Evolutionary conservation across 1,140 invertebrate genomes (phyloP).

Genomic region (Drosophila ambigua): DNA sequence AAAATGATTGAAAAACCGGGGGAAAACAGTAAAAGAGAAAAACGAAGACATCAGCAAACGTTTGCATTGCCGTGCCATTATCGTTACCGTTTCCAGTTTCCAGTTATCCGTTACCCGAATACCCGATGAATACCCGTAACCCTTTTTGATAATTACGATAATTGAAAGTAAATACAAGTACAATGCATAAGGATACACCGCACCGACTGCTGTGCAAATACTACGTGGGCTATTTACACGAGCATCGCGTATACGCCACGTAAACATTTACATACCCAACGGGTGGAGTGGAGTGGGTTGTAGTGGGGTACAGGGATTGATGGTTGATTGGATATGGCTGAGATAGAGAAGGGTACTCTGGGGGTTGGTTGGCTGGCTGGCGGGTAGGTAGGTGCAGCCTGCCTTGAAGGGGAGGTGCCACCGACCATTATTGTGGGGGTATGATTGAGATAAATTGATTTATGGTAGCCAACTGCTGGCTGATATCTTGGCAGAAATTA

Average conservation of each 20-base stretch:
- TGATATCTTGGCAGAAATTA: slow-evolving; percentile 72
- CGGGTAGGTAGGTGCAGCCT: background rate
- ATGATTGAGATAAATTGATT: slow-evolving; percentile 81
- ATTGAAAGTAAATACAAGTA: slow-evolving; percentile 79
- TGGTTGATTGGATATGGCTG: slow-evolving; percentile 33
- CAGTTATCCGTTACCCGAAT: background rate
- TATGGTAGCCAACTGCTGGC: slow-evolving; percentile 55
- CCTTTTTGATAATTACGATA: slow-evolving; percentile 81
- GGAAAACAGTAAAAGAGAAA: slow-evolving; percentile 17
- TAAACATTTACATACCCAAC: slow-evolving; percentile 65
- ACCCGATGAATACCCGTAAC: slow-evolving; percentile 28
- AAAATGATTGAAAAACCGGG: slow-evolving; percentile 42
- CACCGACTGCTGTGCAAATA: slow-evolving; percentile 50
- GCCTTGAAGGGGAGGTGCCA: background rate
- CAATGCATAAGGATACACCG: slow-evolving; percentile 64
- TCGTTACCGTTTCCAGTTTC: slow-evolving; percentile 13
- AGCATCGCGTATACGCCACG: slow-evolving; percentile 68
- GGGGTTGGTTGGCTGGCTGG: slow-evolving; percentile 3
- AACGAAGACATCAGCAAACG: slow-evolving; percentile 80
- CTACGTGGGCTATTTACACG: slow-evolving; percentile 64
- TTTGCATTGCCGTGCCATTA: slow-evolving; percentile 68
- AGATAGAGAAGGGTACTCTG: slow-evolving; percentile 1
- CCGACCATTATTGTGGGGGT: slow-evolving; percentile 47
- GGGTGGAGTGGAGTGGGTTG: slow-evolving; percentile 3
- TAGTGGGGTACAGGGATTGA: slow-evolving; percentile 32